These are phyloP conservation scores for Phyllotreta cruciferae DNA, from an alignment of 2,888 invertebrate genomes.

Conservation along the genomic window DNA sequence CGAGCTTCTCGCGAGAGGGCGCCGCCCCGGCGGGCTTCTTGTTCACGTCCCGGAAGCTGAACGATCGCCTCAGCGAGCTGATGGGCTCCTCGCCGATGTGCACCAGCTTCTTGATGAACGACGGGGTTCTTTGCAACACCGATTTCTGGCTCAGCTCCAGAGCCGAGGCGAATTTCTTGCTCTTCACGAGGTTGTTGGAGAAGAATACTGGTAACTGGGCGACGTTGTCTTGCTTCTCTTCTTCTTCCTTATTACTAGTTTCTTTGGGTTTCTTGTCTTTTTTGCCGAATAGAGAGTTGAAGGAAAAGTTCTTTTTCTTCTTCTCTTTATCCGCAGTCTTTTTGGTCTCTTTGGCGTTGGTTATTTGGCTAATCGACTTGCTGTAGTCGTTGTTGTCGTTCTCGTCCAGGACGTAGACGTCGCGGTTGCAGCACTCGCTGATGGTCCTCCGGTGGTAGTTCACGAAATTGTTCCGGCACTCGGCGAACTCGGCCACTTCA, in stretches of 20 bases:
- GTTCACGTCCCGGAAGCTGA: slow-evolving; percentile 56
- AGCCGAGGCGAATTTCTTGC: slow-evolving; percentile 49
- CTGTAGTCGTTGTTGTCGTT: slow-evolving; percentile 42
- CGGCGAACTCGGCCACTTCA: slow-evolving; percentile 35
- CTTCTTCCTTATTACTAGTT: slow-evolving; percentile 42
- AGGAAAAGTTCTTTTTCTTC: slow-evolving; percentile 50
- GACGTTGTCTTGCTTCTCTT: slow-evolving; percentile 49
- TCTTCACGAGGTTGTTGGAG: slow-evolving; percentile 41
- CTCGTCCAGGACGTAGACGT: slow-evolving; percentile 37
- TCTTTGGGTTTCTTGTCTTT: slow-evolving; percentile 47
- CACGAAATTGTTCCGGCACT: slow-evolving; percentile 42
- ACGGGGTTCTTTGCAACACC: slow-evolving; percentile 48
- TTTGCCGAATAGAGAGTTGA: slow-evolving; percentile 48
- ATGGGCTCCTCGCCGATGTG: slow-evolving; percentile 53
- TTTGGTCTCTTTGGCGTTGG: slow-evolving; percentile 23
- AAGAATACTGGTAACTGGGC: slow-evolving; percentile 44
- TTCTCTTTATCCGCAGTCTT: slow-evolving; percentile 43
- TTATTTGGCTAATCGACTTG: background rate
- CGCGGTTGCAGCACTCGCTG: slow-evolving; percentile 23
- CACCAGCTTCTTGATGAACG: slow-evolving; percentile 54
- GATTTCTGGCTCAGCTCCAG: slow-evolving; percentile 47
- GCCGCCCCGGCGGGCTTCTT: slow-evolving; percentile 50
- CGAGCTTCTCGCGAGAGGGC: slow-evolving; percentile 48
- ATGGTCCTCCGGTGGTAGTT: slow-evolving; percentile 36
- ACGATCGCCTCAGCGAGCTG: slow-evolving; percentile 53